A percentile compares a stretch with the other conserved stretches of the same genome.
Evolutionary conservation across 2,888 invertebrate genomes (phyloP).

Genomic region (Drosophila affinis): DNA sequence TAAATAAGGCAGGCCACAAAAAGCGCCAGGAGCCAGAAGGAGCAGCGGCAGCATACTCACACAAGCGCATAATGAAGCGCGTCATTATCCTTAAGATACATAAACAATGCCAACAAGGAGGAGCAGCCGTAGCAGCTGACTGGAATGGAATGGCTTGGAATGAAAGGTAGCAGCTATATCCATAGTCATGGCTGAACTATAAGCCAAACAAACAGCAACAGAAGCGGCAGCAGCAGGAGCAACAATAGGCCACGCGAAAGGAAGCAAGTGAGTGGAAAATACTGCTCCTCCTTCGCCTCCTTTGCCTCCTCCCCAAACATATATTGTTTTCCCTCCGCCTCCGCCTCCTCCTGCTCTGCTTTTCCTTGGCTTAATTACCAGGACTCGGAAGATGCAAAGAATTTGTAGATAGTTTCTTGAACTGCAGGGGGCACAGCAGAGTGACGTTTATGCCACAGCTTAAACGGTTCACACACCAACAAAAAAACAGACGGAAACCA

Average conservation of each 20-base stretch:
- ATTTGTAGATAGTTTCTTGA: slow-evolving; percentile 50
- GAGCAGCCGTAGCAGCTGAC: slow-evolving; percentile 21
- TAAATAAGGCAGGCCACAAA: slow-evolving; percentile 34
- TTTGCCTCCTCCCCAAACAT: slow-evolving; percentile 5
- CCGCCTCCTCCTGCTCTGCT: neutral
- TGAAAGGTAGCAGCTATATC: slow-evolving; percentile 17
- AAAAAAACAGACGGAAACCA: neutral
- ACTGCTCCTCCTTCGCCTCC: slow-evolving; percentile 19
- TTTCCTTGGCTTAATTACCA: slow-evolving; percentile 67
- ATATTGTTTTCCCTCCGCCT: slow-evolving; percentile 46
- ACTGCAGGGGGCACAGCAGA: slow-evolving; percentile 25
- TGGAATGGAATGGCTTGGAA: slow-evolving; percentile 15
- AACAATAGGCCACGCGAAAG: slow-evolving; percentile 29
- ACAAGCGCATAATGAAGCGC: slow-evolving; percentile 76
- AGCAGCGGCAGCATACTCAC: slow-evolving; percentile 38
- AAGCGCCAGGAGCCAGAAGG: slow-evolving; percentile 40
- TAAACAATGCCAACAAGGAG: slow-evolving; percentile 66
- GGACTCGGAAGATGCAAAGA: slow-evolving; percentile 14
- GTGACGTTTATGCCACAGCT: slow-evolving; percentile 15
- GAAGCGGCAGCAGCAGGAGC: slow-evolving; percentile 20
- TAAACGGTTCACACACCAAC: neutral
- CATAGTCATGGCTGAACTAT: slow-evolving; percentile 49
- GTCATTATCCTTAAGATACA: slow-evolving; percentile 78
- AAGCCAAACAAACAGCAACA: slow-evolving; percentile 59
- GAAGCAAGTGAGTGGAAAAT: slow-evolving; percentile 71